These are phyloP conservation scores for Mythimna vitellina DNA, from an alignment of 2,888 invertebrate species.

Conservation along the genomic window DNA sequence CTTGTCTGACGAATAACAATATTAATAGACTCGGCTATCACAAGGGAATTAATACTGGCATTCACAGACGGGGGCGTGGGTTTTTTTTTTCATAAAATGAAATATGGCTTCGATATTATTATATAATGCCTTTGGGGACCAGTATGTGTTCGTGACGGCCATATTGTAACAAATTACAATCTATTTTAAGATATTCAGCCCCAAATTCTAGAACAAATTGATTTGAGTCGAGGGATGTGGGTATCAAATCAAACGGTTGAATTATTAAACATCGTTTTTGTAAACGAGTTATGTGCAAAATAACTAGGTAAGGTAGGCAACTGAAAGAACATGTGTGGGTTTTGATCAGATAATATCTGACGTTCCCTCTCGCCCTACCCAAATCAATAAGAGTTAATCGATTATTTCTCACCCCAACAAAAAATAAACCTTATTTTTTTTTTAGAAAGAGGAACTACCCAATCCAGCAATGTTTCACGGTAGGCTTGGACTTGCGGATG, in stretches of 20 bases:
- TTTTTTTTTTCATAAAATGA: constrained; percentile 38
- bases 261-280: neutral
- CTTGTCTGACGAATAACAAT: constrained; percentile 26
- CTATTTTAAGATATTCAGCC: constrained; percentile 32
- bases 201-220: constrained; percentile 4
- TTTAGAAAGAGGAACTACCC: too few relatives aligned
- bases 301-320: too few relatives aligned
- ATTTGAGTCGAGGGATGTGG: neutral
- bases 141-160: constrained; percentile 22
- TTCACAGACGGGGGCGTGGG: constrained; percentile 18
- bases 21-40: constrained; percentile 34
- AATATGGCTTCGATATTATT: constrained; percentile 47
- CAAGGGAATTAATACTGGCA: constrained; percentile 41
- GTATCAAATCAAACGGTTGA: neutral
- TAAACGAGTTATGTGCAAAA: neutral
- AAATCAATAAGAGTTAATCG: too few relatives aligned
- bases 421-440: too few relatives aligned
- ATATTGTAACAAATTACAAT: constrained; percentile 29
- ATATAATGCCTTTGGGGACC: constrained; percentile 31
- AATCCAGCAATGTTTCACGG: too few relatives aligned
- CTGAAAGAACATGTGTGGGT: too few relatives aligned
- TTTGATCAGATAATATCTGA: too few relatives aligned
- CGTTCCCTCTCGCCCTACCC: too few relatives aligned
- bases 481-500: too few relatives aligned
- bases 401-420: too few relatives aligned